Evolutionary conservation across 2,888 invertebrate genomes (phyloP).

Genomic region (Glyphotaelius pellucidus): DNA sequence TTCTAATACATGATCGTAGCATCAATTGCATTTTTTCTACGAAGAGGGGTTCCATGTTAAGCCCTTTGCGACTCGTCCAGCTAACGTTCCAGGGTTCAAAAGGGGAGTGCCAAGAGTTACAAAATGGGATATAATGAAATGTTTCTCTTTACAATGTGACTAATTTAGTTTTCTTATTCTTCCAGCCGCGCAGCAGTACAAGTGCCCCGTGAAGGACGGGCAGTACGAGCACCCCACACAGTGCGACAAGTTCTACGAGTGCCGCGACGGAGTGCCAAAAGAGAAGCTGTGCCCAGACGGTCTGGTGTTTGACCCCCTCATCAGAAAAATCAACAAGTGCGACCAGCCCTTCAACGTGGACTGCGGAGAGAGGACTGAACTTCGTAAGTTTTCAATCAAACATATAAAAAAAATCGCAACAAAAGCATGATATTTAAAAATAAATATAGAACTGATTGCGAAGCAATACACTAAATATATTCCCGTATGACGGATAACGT

Average conservation of each 20-base stretch:
- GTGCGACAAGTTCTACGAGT: constrained; percentile 92
- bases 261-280: constrained; percentile 83
- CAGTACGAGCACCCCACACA: constrained; percentile 88
- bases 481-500: no score
- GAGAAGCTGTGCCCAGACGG: constrained; percentile 92
- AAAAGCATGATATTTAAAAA: no score
- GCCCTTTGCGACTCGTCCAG: no score
- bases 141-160: neutral
- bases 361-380: constrained; percentile 90
- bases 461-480: neutral
- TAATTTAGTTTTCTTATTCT: constrained; percentile 19
- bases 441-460: neutral
- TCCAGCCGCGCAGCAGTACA: constrained; percentile 75
- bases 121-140: no score
- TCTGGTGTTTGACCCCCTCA: constrained; percentile 90
- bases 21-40: no score
- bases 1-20: no score
- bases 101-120: no score
- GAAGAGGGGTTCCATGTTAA: no score
- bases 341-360: constrained; percentile 96
- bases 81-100: no score
- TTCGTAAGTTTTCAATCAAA: constrained; percentile 83
- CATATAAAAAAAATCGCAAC: neutral
- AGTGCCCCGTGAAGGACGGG: constrained; percentile 89
- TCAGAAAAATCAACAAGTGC: constrained; percentile 92